Evolutionary conservation across 2,888 invertebrate genomes (phyloP).

Genomic region (Dasypolia templi): DNA sequence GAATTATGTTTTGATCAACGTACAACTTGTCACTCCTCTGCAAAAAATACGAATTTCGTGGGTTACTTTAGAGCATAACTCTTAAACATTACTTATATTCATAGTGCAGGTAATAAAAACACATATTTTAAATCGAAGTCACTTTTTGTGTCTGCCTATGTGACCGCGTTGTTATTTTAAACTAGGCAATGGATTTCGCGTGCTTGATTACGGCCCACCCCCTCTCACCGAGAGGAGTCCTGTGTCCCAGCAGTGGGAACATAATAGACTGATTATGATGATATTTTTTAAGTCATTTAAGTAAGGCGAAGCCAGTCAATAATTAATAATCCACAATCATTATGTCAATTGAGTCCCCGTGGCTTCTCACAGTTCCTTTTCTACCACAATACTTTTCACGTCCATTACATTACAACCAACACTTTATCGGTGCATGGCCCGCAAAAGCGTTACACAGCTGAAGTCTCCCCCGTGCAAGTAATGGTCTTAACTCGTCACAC

Average conservation of each 20-base stretch:
- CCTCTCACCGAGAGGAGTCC: too few species aligned
- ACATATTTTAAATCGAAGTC: not conserved
- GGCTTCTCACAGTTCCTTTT: not conserved
- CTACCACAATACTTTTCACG: not conserved
- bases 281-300: too few species aligned
- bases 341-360: not conserved
- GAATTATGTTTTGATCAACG: not conserved
- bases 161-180: not conserved
- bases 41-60: not conserved
- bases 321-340: not conserved
- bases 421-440: slow-evolving; percentile 35
- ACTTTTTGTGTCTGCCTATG: not conserved
- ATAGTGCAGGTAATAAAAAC: not conserved
- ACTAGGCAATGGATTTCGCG: not conserved
- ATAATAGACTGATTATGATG: too few species aligned
- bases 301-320: too few species aligned
- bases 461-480: slow-evolving; percentile 40
- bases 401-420: slow-evolving; percentile 1
- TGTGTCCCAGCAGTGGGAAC: too few species aligned
- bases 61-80: not conserved
- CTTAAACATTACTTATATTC: not conserved
- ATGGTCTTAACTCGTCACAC: slow-evolving; percentile 59
- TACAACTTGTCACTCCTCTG: not conserved
- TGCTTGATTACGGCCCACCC: too few species aligned
- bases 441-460: slow-evolving; percentile 27